Conservation (phyloP, 1,140 invertebrate genomes). For the Anastrepha ludens region DNA sequence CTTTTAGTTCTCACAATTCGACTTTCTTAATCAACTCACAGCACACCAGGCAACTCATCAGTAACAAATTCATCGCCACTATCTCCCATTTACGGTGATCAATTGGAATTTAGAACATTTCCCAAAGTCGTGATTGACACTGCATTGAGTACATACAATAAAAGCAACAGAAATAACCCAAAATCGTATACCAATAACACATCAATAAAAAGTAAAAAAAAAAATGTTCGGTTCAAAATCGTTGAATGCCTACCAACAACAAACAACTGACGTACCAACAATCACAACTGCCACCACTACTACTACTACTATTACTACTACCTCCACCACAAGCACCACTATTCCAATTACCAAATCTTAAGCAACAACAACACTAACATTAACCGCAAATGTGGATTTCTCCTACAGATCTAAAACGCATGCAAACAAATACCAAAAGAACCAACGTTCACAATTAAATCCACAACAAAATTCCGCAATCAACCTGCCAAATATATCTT, state of each 20-base stretch:
- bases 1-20: too few relatives aligned
- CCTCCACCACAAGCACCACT: slow-evolving; percentile 10
- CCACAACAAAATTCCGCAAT: slow-evolving; percentile 14
- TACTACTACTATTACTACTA: not conserved
- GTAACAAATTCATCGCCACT: not conserved
- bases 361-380: slow-evolving; percentile 65
- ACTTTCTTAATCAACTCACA: too few relatives aligned
- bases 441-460: slow-evolving; percentile 59
- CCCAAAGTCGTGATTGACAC: not conserved
- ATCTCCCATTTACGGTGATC: not conserved
- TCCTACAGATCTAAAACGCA: slow-evolving; percentile 73
- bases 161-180: not conserved
- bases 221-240: not conserved
- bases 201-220: not conserved
- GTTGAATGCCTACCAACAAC: slow-evolving; percentile 18
- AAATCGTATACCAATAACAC: not conserved
- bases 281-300: slow-evolving; percentile 6
- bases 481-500: slow-evolving; percentile 7
- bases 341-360: slow-evolving; percentile 26
- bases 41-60: too few relatives aligned
- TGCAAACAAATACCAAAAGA: slow-evolving; percentile 68
- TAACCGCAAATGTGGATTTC: slow-evolving; percentile 62
- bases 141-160: not conserved
- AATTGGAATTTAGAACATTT: not conserved
- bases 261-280: slow-evolving; percentile 2